Base-by-base conservation (phyloP, 1,140 invertebrate genomes). In the Leptestheria dahalacensis region DNA sequence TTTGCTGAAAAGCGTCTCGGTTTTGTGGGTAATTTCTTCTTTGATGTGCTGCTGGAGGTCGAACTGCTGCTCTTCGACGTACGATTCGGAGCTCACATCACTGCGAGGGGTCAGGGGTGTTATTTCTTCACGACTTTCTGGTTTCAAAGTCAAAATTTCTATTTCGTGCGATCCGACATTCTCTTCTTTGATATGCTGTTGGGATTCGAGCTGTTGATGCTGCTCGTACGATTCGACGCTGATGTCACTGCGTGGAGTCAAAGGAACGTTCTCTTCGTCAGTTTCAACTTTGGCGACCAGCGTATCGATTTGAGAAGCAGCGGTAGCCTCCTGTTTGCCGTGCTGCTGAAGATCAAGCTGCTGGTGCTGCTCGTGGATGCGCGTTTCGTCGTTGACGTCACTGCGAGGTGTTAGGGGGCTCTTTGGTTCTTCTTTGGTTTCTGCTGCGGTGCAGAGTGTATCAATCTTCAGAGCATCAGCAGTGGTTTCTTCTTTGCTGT, bases 101-200 rank as follows among this genome's bases (percentile, higher is more conserved):
- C 33, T 41, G 6, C 33, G 33, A 9, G 33, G 33, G 6, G 33
- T 41, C 33, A 41, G 33, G 33, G 33, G 33, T n/a, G n/a, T 41
- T 41, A 6, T 41, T 41, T 15, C 33, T 41, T 15, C 15, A 15
- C 33, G 6, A 15, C 33, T 41, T 9, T 15, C 33, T 41, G 33
- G 33, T 41, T 9, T 41, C 33, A 41, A 41, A 9, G 6, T 41
- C 15, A 15, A 41, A 41, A 41, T 9, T 15, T 41, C 6, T 41
- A 15, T 15, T 41, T 41, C 6, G 33, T 15, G 15, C 15, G 6
- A 41, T 9, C 6, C 6, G 33, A 41, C 33, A 41, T 41, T n/a
- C 33, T 6, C 54, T 63, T 54, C 46, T 53, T 49, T 62, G 57
- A 51, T 57, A 57, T 15, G 62, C 55, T 28, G 64, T 58, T 54